Conservation (phyloP, 2,888 invertebrate species). For the Aphodius sticticus region DNA sequence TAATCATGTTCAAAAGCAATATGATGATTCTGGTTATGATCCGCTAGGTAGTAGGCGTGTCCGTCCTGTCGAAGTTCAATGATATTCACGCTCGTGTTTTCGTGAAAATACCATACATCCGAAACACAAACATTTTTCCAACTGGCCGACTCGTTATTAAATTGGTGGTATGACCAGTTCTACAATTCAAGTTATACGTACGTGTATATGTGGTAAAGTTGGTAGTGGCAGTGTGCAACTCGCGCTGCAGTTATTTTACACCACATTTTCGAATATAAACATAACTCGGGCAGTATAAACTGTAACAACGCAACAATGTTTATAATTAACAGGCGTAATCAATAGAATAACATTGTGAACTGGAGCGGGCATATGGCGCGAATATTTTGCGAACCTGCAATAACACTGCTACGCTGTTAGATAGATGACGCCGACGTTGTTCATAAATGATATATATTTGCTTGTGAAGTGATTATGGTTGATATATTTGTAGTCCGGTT, state of each 20-base stretch:
- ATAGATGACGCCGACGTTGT: neutral
- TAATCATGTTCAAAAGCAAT: no score
- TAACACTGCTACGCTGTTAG: slow-evolving; percentile 4
- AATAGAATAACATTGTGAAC: slow-evolving; percentile 23
- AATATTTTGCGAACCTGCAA: slow-evolving; percentile 8
- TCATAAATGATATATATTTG: slow-evolving; percentile 15
- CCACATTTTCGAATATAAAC: slow-evolving; percentile 4
- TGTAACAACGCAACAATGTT: neutral
- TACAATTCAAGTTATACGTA: no score
- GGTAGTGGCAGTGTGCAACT: neutral
- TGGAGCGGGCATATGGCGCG: slow-evolving; percentile 5
- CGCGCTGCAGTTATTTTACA: neutral
- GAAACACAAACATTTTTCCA: no score
- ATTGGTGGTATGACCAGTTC: no score
- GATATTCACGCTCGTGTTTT: no score
- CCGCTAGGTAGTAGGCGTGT: no score
- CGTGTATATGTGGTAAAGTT: no score
- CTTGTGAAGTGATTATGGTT: slow-evolving; percentile 23
- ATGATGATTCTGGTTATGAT: no score
- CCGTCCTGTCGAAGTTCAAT: no score
- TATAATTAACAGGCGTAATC: slow-evolving; percentile 7
- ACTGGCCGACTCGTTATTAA: no score
- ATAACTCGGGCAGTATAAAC: neutral
- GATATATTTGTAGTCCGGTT: slow-evolving; percentile 15
- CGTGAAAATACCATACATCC: no score